These are phyloP conservation scores for Todiramphus saurophagus DNA, from an alignment of 2,113 vertebrate species.

Conservation along the genomic window DNA sequence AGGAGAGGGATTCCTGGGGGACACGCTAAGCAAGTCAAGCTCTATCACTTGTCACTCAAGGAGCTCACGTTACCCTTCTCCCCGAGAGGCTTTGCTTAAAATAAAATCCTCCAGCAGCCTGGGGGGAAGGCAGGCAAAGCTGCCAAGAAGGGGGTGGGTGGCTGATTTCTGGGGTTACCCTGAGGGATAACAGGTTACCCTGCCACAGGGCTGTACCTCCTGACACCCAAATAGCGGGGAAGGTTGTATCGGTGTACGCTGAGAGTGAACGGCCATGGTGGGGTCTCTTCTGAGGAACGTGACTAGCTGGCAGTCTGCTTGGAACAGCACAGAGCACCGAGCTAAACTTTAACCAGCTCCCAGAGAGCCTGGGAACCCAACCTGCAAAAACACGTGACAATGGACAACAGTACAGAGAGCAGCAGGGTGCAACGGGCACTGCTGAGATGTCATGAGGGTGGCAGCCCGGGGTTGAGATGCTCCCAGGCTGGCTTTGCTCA, in stretches of 20 bases:
- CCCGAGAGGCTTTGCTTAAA: neutral
- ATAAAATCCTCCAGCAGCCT: constrained; percentile 12
- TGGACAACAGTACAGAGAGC: neutral
- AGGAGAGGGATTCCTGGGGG: constrained; percentile 55
- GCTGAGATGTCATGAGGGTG: neutral
- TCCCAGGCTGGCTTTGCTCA: neutral
- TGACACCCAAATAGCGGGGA: neutral
- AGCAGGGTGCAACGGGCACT: neutral
- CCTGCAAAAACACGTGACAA: fast-evolving
- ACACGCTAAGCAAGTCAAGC: constrained; percentile 29
- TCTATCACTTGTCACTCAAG: constrained; percentile 50
- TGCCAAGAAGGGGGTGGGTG: neutral
- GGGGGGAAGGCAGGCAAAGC: neutral
- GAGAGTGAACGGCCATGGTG: neutral
- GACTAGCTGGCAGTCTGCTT: neutral
- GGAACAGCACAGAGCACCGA: fast-evolving
- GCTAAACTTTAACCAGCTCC: constrained; percentile 46
- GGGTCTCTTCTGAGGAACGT: neutral
- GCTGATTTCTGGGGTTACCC: neutral
- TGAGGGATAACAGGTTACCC: neutral
- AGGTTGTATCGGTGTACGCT: fast-evolving
- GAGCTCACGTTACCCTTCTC: constrained; percentile 45
- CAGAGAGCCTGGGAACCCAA: neutral
- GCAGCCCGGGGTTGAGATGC: neutral
- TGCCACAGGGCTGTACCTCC: neutral